phyloP scores from a whole-genome alignment of 2,797 vertebrate species.

The Chiroxiphia lanceolata region DNA sequence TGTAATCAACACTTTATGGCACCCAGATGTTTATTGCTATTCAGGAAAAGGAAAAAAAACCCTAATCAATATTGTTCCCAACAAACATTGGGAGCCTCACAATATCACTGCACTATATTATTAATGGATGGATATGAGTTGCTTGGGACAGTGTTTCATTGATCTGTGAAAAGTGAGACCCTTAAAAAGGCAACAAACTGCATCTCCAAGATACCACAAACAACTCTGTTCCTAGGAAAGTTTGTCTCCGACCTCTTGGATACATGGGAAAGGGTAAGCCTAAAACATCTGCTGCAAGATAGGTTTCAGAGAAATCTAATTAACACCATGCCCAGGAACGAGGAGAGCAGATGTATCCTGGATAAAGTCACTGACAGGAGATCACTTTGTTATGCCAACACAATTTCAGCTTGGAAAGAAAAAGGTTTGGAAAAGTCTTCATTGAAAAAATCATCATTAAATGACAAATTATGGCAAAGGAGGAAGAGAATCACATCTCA shows the following conservation, averaged over 20 bases:
- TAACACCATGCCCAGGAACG: slow-evolving; percentile 23
- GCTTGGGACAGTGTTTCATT: background rate
- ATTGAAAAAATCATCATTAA: background rate
- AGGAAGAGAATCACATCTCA: background rate
- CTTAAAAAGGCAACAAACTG: background rate
- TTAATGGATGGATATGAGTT: background rate
- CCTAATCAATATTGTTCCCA: background rate
- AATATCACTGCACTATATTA: background rate
- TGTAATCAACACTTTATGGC: background rate
- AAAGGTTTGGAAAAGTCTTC: background rate
- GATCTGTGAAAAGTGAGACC: background rate
- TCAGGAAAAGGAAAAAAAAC: background rate
- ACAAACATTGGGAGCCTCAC: background rate
- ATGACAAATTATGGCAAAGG: background rate
- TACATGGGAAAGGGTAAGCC: background rate
- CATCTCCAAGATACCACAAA: background rate
- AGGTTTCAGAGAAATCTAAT: slow-evolving; percentile 50
- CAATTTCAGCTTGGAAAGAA: background rate
- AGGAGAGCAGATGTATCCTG: background rate
- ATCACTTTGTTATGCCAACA: slow-evolving; percentile 18
- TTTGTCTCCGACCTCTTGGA: background rate
- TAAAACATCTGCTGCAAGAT: slow-evolving; percentile 47
- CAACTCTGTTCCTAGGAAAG: background rate
- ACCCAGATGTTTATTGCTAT: background rate
- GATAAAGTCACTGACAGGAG: slow-evolving; percentile 7